A percentile compares a stretch with the other conserved stretches of the same genome.
Conservation (phyloP, 2,113 vertebrate genomes). For the Capricornis sumatraensis region DNA sequence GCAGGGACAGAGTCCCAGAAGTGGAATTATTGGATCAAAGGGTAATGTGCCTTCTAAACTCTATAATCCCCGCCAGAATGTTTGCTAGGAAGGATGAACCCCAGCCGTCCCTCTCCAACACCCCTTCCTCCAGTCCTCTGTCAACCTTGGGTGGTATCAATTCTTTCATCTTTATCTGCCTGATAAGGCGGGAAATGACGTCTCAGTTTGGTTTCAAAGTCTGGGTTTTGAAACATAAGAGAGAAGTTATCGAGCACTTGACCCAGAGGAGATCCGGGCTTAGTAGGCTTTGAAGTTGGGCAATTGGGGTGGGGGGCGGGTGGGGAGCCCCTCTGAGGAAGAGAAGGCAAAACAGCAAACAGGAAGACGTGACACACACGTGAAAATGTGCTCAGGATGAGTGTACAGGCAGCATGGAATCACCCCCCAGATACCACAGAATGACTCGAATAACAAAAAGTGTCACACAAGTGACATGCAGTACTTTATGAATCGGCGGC, state of each 20-base stretch:
- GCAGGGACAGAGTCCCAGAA: background rate
- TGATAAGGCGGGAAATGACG: background rate
- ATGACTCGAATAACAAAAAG: too few relatives aligned
- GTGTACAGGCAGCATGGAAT: background rate
- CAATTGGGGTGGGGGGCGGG: background rate
- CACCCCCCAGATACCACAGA: background rate
- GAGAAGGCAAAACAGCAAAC: background rate
- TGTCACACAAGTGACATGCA: background rate
- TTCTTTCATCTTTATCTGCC: background rate
- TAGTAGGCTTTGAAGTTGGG: too few relatives aligned
- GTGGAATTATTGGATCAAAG: background rate
- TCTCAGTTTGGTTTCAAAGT: background rate
- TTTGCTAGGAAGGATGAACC: background rate
- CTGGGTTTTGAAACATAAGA: background rate
- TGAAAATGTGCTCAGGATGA: background rate
- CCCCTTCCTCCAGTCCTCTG: background rate
- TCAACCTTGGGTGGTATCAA: background rate
- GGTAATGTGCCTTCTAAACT: background rate
- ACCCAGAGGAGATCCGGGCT: background rate
- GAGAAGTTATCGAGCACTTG: background rate
- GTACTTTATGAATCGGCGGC: background rate
- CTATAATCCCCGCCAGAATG: background rate
- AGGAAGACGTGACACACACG: background rate
- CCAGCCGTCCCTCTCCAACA: too few relatives aligned
- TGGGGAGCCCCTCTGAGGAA: background rate